phyloP scores from a whole-genome alignment of 2,888 invertebrate genomes.

The Disparrhopalites patrizii region DNA sequence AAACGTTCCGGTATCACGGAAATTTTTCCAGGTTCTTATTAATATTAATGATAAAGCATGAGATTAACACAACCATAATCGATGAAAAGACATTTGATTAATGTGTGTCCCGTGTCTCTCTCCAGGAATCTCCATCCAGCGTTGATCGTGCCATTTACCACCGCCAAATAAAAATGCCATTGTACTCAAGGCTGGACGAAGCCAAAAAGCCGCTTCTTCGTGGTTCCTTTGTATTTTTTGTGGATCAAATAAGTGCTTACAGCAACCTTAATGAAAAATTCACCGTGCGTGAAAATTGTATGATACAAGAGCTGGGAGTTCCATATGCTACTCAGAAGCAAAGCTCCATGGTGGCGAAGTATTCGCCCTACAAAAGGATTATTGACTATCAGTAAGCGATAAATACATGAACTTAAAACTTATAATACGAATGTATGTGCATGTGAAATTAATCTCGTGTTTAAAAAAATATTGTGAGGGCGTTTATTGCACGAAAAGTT shows the following conservation, averaged over 20 bases:
- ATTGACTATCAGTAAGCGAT: conserved; percentile 34
- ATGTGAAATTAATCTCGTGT: no score
- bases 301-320: conserved; percentile 29
- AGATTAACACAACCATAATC: no score
- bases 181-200: conserved; percentile 23
- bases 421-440: background rate
- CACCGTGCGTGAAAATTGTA: conserved; percentile 25
- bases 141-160: conserved; percentile 17
- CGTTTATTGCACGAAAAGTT: no score
- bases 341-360: conserved; percentile 30
- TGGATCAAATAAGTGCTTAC: conserved; percentile 31
- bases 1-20: conserved; percentile 19
- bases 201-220: conserved; percentile 21
- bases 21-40: conserved; percentile 35
- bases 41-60: no score
- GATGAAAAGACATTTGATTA: no score
- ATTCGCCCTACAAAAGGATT: conserved; percentile 32
- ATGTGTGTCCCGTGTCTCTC: background rate
- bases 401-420: background rate
- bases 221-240: conserved; percentile 33
- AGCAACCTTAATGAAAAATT: conserved; percentile 28
- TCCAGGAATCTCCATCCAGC: conserved; percentile 32
- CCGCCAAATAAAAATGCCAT: conserved; percentile 12
- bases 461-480: no score
- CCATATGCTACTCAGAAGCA: conserved; percentile 31